Base-by-base conservation (phyloP, 2,888 invertebrate genomes). In the Mythimna albipuncta region DNA sequence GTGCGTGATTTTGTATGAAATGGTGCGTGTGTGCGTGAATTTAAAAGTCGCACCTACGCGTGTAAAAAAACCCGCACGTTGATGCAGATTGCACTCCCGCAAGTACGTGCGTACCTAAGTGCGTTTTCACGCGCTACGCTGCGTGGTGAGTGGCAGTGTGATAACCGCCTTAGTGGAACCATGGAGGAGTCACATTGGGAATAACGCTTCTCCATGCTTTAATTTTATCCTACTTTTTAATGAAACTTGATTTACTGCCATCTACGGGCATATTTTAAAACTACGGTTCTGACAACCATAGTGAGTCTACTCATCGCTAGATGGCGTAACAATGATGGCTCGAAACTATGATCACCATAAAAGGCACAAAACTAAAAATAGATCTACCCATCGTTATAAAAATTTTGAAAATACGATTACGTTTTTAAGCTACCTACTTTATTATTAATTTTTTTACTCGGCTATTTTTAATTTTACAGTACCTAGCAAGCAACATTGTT, bases 401-500 rank as follows among this genome's bases (percentile, higher is more conserved):
- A 47, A 47, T 47, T 4, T 47, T 47, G 44, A 11, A 44, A 44
- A 44, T 13, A 0, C 44, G 44, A 44, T 5, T 44, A 44, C 4
- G 9, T 44, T 44, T 44, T 19, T 16, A 16, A 47, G 47, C 47
- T 16, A 47, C 4, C 47, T 16, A 47, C 6, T 47, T 16, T 6
- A 19, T 5, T 50, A 19, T 44, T 13, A 4, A 13, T 13, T 44
- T 44, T 44, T 44, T 44, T 44, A 13, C 50, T 19, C 19, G 16
- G 50, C 6, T 50, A 6, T 32, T 61, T 74, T 26, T 16, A 7
- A 16, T 35, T 55, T 41, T 50, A 32, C 6, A 13, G 5, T 44
- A 1, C 26, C 26, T 26, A 19, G n/a, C 16, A 26, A 66, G 73
- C 73, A 80, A 84, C 84, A 77, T 69, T 62, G 11, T 13, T 65